These are phyloP conservation scores for Pherbina coryleti DNA, from an alignment of 2,888 invertebrate genomes.

Conservation along the genomic window DNA sequence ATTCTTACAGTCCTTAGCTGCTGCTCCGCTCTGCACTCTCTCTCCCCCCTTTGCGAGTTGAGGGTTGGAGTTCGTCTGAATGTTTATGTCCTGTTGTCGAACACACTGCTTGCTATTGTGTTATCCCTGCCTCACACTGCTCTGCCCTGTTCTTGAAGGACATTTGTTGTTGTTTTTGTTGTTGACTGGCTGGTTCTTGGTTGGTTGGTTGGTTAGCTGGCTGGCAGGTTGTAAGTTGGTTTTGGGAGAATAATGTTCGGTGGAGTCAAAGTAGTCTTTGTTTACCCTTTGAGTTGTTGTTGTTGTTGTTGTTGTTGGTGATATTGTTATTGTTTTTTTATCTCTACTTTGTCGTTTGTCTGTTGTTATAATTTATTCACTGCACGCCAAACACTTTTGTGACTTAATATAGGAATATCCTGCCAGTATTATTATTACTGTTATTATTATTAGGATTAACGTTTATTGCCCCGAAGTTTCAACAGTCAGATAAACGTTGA, in stretches of 20 bases:
- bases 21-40: not conserved
- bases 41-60: not conserved
- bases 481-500: not conserved
- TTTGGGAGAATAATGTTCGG: not conserved
- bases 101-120: not conserved
- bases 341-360: not conserved
- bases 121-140: too few species aligned
- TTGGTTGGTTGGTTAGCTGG: not conserved
- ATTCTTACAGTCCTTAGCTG: slow-evolving; percentile 1
- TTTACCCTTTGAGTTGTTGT: slow-evolving; percentile 5
- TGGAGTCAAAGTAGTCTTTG: not conserved
- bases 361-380: slow-evolving; percentile 22
- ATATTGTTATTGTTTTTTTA: too few species aligned
- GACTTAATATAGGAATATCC: slow-evolving; percentile 9
- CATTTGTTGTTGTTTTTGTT: not conserved
- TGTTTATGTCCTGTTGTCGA: not conserved
- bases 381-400: not conserved
- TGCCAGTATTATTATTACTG: not conserved
- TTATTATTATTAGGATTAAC: not conserved
- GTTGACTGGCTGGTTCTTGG: not conserved
- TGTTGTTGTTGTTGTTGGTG: too few species aligned
- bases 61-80: not conserved
- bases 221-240: not conserved
- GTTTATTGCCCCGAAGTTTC: not conserved
- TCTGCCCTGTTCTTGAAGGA: not conserved